Conservation (phyloP, 2,797 vertebrate species). For the Knipowitschia caucasica region DNA sequence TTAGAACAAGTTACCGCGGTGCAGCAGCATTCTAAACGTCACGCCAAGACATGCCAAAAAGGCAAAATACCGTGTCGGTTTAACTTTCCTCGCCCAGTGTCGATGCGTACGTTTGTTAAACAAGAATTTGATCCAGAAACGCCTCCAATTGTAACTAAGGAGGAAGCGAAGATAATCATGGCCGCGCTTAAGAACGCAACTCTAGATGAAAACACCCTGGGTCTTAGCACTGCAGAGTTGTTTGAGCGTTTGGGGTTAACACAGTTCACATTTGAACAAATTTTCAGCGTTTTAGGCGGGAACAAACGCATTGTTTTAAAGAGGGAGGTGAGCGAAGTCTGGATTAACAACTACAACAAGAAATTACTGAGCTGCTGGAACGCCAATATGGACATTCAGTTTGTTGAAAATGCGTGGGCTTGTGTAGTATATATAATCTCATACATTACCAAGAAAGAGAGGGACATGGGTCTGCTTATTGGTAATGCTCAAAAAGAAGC, state of each 20-base stretch:
- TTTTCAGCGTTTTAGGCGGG: too few species aligned
- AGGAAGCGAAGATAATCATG: background rate
- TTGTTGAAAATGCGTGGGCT: background rate
- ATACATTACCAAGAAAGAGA: background rate
- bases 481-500: slow-evolving; percentile 1
- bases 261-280: too few species aligned
- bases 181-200: too few species aligned
- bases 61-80: background rate
- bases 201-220: too few species aligned
- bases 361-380: too few species aligned
- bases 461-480: background rate
- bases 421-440: background rate
- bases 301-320: background rate
- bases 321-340: background rate
- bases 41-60: slow-evolving; percentile 9
- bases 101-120: background rate
- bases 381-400: background rate
- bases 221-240: too few species aligned
- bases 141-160: background rate
- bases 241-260: too few species aligned
- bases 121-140: background rate
- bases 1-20: background rate
- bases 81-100: background rate
- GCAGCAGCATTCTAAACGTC: background rate
- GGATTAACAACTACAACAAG: background rate